Conservation (phyloP, 2,113 vertebrate genomes). For the Anoplopoma fimbria region DNA sequence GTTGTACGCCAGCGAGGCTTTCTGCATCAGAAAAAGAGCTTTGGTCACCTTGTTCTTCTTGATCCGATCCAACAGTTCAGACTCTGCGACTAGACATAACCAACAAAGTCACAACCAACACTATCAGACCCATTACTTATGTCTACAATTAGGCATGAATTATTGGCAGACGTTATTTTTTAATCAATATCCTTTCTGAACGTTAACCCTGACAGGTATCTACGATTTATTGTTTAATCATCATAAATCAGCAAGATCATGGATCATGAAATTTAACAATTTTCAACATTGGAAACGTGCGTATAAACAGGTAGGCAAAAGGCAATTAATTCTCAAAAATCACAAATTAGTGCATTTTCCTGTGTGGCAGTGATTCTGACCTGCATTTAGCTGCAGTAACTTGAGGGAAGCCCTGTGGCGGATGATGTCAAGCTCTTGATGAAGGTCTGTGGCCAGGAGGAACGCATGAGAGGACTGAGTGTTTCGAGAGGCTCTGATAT, state of each 20-base stretch:
- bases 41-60: constrained; percentile 91
- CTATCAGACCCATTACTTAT: background rate
- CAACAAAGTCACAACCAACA: background rate
- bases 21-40: constrained; percentile 91
- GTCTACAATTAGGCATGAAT: background rate
- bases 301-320: background rate
- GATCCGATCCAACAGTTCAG: constrained; percentile 85
- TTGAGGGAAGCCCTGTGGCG: constrained; percentile 88
- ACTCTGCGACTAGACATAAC: constrained; percentile 80
- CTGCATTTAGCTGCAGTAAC: constrained; percentile 84
- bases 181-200: background rate
- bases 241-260: background rate
- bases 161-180: too few relatives aligned
- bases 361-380: constrained; percentile 69
- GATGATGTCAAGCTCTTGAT: constrained; percentile 88
- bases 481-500: constrained; percentile 24
- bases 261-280: background rate
- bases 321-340: background rate
- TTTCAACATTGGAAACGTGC: background rate
- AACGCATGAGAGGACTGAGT: constrained; percentile 55
- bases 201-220: background rate
- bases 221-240: background rate
- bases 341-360: background rate
- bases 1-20: constrained; percentile 83
- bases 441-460: constrained; percentile 84